phyloP scores from a whole-genome alignment of 2,888 invertebrate species.

The Drosophila cognata region DNA sequence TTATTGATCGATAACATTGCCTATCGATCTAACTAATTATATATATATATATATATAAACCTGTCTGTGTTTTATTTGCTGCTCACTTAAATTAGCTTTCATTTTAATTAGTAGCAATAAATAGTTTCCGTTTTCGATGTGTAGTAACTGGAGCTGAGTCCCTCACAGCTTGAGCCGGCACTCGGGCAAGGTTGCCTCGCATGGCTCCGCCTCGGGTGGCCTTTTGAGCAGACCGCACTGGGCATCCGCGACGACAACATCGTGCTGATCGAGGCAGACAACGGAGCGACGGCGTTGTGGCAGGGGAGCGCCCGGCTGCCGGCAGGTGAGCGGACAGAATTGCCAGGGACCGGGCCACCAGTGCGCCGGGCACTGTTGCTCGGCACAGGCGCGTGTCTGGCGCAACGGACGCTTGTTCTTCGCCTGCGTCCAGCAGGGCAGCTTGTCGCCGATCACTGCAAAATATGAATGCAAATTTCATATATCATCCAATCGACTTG shows the following conservation, averaged over 20 bases:
- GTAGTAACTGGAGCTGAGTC: background rate
- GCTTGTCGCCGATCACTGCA: constrained; percentile 87
- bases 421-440: constrained; percentile 87
- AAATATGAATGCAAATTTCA: background rate
- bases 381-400: constrained; percentile 88
- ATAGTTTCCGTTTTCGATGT: constrained; percentile 35
- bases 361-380: constrained; percentile 89
- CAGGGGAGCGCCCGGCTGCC: constrained; percentile 83
- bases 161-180: constrained; percentile 73
- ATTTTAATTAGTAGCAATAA: constrained; percentile 57
- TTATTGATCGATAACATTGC: constrained; percentile 19
- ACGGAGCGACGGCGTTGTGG: constrained; percentile 88
- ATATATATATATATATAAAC: constrained; percentile 9
- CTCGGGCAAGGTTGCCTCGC: constrained; percentile 85
- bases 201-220: constrained; percentile 89
- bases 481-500: background rate
- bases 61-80: constrained; percentile 26
- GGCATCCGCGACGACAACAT: constrained; percentile 91
- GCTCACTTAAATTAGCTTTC: constrained; percentile 48
- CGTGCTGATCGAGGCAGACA: constrained; percentile 91
- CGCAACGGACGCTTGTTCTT: constrained; percentile 87
- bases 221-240: constrained; percentile 89
- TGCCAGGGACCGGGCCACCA: constrained; percentile 97
- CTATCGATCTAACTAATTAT: constrained; percentile 25
- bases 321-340: constrained; percentile 90